Conservation (phyloP, 1,140 invertebrate genomes). For the Battus philenor region DNA sequence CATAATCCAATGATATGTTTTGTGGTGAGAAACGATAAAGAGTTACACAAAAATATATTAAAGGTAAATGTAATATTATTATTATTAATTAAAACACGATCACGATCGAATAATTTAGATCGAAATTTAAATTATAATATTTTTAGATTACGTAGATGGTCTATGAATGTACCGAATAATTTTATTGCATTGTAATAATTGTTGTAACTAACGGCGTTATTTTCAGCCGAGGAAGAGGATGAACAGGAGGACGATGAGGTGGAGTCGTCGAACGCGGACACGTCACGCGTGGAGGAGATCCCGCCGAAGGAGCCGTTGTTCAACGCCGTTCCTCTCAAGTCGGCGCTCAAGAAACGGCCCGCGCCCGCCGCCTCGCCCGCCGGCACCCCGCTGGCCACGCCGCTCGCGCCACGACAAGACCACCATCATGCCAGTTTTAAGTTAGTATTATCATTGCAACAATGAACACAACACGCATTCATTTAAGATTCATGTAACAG, state of each 20-base stretch:
- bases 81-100: too few relatives aligned
- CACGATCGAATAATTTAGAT: too few relatives aligned
- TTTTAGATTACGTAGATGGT: too few relatives aligned
- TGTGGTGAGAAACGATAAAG: too few relatives aligned
- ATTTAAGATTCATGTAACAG: background rate
- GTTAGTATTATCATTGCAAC: slow-evolving; percentile 70
- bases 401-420: slow-evolving; percentile 86
- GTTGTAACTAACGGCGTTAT: too few relatives aligned
- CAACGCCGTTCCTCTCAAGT: slow-evolving; percentile 92
- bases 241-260: slow-evolving; percentile 78
- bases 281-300: slow-evolving; percentile 90
- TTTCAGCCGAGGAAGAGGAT: slow-evolving; percentile 60
- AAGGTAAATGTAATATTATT: too few relatives aligned
- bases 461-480: too few relatives aligned
- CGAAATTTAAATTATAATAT: too few relatives aligned
- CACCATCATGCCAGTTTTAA: slow-evolving; percentile 77
- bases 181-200: too few relatives aligned
- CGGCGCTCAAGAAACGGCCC: slow-evolving; percentile 91
- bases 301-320: slow-evolving; percentile 92
- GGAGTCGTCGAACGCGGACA: slow-evolving; percentile 80
- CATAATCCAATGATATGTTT: too few relatives aligned
- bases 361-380: slow-evolving; percentile 78
- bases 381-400: slow-evolving; percentile 83
- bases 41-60: too few relatives aligned
- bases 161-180: too few relatives aligned